These are phyloP conservation scores for Nomada lathburiana DNA, from an alignment of 2,888 invertebrate species.

Conservation along the genomic window DNA sequence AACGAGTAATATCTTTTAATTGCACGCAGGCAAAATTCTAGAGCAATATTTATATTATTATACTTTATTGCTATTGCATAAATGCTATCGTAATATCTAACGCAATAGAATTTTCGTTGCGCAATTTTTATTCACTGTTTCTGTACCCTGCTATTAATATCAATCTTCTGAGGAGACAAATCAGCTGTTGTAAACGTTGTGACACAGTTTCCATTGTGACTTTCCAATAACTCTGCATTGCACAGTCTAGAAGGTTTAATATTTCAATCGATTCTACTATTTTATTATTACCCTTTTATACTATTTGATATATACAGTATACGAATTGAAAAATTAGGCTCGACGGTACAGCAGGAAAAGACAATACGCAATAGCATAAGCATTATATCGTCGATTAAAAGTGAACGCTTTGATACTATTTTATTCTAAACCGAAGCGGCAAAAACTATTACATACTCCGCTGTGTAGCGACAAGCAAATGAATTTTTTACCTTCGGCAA, in stretches of 20 bases:
- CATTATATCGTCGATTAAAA: slow-evolving; percentile 10
- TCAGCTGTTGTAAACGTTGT: too few relatives aligned
- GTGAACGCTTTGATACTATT: not conserved
- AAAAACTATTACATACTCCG: not conserved
- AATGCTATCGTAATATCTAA: not conserved
- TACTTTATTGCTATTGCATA: slow-evolving; percentile 9
- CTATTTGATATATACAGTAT: too few relatives aligned
- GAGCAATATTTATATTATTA: not conserved
- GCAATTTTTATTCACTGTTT: not conserved
- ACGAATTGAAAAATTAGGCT: too few relatives aligned
- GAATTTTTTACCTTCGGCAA: slow-evolving; percentile 26
- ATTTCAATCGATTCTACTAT: too few relatives aligned
- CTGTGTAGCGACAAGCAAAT: slow-evolving; percentile 9
- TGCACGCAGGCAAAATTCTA: not conserved
- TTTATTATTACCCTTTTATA: too few relatives aligned
- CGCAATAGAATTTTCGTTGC: not conserved
- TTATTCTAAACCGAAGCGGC: not conserved
- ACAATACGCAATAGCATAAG: not conserved
- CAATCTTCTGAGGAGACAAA: not conserved
- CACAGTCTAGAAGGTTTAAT: too few relatives aligned
- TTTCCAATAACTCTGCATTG: too few relatives aligned
- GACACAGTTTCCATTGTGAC: too few relatives aligned
- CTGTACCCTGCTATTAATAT: not conserved
- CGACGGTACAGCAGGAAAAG: too few relatives aligned
- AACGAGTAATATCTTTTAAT: not conserved